These are phyloP conservation scores for Lutjanus argentimaculatus DNA, from an alignment of 2,797 vertebrate genomes.

Conservation along the genomic window DNA sequence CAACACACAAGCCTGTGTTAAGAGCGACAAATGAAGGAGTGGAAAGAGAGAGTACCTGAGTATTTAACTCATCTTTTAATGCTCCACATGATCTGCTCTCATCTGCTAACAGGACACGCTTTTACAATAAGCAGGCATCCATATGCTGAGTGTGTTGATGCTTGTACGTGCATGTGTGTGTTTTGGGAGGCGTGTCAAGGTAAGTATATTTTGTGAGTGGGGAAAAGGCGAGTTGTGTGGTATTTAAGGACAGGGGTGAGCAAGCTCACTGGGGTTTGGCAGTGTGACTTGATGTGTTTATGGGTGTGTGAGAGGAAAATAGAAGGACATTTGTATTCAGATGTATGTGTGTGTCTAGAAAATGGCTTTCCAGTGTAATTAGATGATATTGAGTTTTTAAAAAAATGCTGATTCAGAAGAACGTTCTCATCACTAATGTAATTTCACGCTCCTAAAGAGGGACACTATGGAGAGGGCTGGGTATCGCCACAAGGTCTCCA, in stretches of 20 bases:
- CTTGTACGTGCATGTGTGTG: conserved; percentile 25
- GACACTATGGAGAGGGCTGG: conserved; percentile 18
- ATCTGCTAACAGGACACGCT: conserved; percentile 44
- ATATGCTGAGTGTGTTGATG: conserved; percentile 19
- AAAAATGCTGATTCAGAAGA: conserved; percentile 39
- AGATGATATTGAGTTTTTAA: conserved; percentile 3
- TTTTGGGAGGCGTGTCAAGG: conserved; percentile 30
- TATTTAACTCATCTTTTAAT: conserved; percentile 14
- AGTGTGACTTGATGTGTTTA: conserved; percentile 38
- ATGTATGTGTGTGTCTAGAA: conserved; percentile 1
- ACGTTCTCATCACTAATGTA: conserved; percentile 32
- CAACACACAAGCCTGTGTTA: not conserved
- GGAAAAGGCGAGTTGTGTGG: conserved; percentile 33
- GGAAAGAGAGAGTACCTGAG: not conserved
- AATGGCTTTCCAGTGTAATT: conserved; percentile 12
- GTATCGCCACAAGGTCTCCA: too few relatives aligned
- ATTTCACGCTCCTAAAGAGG: conserved; percentile 40
- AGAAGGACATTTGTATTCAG: conserved; percentile 27
- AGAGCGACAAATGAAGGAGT: conserved; percentile 21
- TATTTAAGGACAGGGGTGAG: conserved; percentile 30
- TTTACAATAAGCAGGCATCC: conserved; percentile 63
- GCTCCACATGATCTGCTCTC: conserved; percentile 12
- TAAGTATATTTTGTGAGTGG: conserved; percentile 33
- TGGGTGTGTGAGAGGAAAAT: conserved; percentile 9
- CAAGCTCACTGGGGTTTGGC: conserved; percentile 21